Conservation (phyloP, 2,888 invertebrate species). For the Alloplasta piceator region DNA sequence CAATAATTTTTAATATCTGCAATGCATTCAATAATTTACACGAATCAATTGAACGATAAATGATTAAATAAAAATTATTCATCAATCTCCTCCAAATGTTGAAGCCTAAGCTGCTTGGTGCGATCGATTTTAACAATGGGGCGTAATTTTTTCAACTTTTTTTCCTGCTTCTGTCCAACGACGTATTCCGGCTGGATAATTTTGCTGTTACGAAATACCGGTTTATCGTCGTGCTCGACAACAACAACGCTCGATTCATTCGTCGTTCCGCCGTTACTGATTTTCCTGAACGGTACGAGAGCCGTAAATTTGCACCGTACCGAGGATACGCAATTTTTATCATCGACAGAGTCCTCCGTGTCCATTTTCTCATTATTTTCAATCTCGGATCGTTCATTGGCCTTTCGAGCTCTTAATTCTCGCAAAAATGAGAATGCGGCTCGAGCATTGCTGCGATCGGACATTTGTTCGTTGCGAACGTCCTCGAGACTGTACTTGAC, state of each 20-base stretch:
- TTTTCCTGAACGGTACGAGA: conserved; percentile 74
- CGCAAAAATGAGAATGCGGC: conserved; percentile 91
- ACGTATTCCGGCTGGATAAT: conserved; percentile 93
- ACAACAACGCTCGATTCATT: conserved; percentile 46
- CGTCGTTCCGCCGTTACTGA: conserved; percentile 44
- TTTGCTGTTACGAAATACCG: conserved; percentile 88
- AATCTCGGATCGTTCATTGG: conserved; percentile 73
- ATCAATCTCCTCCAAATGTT: conserved; percentile 85
- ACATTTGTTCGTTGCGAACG: conserved; percentile 90
- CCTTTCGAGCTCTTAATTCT: conserved; percentile 86
- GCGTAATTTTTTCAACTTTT: conserved; percentile 82
- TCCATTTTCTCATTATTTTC: conserved; percentile 72
- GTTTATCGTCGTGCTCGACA: conserved; percentile 78
- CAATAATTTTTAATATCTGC: background rate
- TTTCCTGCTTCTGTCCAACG: conserved; percentile 87
- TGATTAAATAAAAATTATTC: conserved; percentile 72
- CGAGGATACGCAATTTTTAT: conserved; percentile 15
- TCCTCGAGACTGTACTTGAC: conserved; percentile 91
- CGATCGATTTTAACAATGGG: conserved; percentile 67
- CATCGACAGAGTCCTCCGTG: conserved; percentile 52
- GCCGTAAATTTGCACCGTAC: conserved; percentile 53
- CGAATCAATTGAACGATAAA: conserved; percentile 1
- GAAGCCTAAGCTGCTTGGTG: conserved; percentile 84
- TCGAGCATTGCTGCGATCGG: conserved; percentile 90
- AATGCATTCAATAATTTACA: background rate